These are phyloP conservation scores for Leucosticte australis DNA, from an alignment of 2,113 vertebrate genomes.

Conservation along the genomic window DNA sequence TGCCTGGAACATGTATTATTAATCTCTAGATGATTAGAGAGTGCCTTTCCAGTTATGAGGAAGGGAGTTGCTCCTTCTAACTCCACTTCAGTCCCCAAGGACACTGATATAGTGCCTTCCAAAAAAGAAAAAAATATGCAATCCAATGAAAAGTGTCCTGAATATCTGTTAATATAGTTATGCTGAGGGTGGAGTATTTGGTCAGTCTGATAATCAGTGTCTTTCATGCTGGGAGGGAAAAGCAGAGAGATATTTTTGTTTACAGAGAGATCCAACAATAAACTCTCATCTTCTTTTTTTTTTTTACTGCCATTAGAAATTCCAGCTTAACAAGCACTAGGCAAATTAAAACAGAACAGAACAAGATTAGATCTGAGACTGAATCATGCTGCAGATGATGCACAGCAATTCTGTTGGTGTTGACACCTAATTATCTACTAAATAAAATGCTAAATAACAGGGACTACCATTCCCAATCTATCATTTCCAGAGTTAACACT, in stretches of 20 bases:
- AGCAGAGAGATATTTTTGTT: background rate
- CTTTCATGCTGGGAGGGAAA: background rate
- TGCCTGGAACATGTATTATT: background rate
- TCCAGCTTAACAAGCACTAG: background rate
- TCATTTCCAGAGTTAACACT: background rate
- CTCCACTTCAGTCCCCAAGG: background rate
- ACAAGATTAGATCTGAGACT: background rate
- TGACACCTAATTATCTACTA: background rate
- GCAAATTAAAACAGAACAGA: background rate
- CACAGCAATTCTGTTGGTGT: background rate
- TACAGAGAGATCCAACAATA: background rate
- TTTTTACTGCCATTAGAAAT: background rate
- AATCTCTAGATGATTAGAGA: background rate
- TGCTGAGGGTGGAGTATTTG: slow-evolving; percentile 3
- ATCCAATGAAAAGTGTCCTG: background rate
- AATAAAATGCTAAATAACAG: background rate
- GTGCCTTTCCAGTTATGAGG: background rate
- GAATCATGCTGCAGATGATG: background rate
- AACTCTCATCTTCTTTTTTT: background rate
- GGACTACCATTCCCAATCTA: background rate
- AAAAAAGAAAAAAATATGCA: background rate
- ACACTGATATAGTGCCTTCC: background rate
- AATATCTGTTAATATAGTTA: slow-evolving; percentile 3
- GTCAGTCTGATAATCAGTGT: background rate
- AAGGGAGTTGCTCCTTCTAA: slow-evolving; percentile 35